A percentile compares a stretch with the other conserved stretches of the same genome.
Evolutionary conservation across 2,888 invertebrate species (phyloP).

Genomic region (Cremastinae sp.): DNA sequence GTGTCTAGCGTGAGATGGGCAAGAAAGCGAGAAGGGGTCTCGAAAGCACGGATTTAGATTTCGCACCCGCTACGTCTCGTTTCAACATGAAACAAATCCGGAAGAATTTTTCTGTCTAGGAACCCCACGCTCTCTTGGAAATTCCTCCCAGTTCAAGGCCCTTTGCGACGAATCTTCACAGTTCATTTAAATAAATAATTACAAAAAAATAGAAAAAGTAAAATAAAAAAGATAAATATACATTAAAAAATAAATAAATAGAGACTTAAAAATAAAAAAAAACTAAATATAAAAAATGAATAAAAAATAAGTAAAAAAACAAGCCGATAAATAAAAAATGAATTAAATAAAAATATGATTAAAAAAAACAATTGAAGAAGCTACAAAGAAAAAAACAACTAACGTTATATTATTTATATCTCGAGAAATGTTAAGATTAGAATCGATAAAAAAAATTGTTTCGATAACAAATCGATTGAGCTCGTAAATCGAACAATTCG

Average conservation of each 20-base stretch:
- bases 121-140: neutral
- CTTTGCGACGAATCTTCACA: constrained; percentile 8
- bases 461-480: neutral
- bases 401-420: too few relatives aligned
- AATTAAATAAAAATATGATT: too few relatives aligned
- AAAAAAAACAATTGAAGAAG: too few relatives aligned
- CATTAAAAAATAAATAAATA: too few relatives aligned
- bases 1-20: constrained; percentile 12
- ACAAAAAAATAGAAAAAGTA: neutral
- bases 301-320: too few relatives aligned
- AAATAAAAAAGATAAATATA: constrained; percentile 1
- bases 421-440: too few relatives aligned
- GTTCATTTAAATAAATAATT: neutral
- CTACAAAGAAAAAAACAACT: too few relatives aligned
- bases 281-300: too few relatives aligned
- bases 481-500: constrained; percentile 25
- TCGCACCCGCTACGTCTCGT: constrained; percentile 31
- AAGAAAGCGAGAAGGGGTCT: constrained; percentile 12
- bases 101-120: constrained; percentile 37
- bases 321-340: too few relatives aligned
- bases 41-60: constrained; percentile 55
- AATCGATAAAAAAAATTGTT: constrained; percentile 20
- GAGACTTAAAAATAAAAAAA: too few relatives aligned
- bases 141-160: constrained; percentile 51
- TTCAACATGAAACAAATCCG: constrained; percentile 45